phyloP scores from a whole-genome alignment of 1,140 invertebrate genomes.

The Drosophila micromelanica region DNA sequence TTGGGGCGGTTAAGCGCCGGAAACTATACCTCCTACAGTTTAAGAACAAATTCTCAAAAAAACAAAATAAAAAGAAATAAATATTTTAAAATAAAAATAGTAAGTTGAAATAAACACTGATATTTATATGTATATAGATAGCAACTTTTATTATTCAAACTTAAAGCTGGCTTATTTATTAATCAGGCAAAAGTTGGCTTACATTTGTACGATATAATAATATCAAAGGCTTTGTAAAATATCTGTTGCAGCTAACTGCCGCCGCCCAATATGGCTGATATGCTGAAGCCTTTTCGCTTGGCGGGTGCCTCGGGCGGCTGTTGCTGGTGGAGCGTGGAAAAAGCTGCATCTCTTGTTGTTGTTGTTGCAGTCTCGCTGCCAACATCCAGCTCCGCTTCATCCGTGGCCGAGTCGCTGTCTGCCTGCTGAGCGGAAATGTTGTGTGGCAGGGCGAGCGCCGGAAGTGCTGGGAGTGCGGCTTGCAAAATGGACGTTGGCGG shows the following conservation, averaged over 20 bases:
- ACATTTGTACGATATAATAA: constrained; percentile 26
- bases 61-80: too few species aligned
- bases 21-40: too few species aligned
- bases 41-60: too few species aligned
- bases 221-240: constrained; percentile 19
- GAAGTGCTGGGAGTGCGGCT: constrained; percentile 55
- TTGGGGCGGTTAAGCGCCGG: too few species aligned
- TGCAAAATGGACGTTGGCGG: constrained; percentile 60
- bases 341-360: constrained; percentile 32
- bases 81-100: too few species aligned
- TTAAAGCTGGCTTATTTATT: constrained; percentile 38
- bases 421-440: constrained; percentile 50
- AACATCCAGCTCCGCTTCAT: constrained; percentile 72
- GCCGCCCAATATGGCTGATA: constrained; percentile 78
- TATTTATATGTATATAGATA: not conserved
- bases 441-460: constrained; percentile 55
- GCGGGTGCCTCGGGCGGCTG: constrained; percentile 18
- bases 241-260: constrained; percentile 50
- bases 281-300: constrained; percentile 76
- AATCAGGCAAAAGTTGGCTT: constrained; percentile 58
- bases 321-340: not conserved
- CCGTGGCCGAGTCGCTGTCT: constrained; percentile 53
- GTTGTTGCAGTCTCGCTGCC: constrained; percentile 56
- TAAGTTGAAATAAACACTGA: not conserved
- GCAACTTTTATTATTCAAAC: constrained; percentile 17